A percentile compares a stretch with the other conserved stretches of the same genome.
Evolutionary conservation across 2,888 invertebrate genomes (phyloP).

Genomic region (Xylocampa areola): DNA sequence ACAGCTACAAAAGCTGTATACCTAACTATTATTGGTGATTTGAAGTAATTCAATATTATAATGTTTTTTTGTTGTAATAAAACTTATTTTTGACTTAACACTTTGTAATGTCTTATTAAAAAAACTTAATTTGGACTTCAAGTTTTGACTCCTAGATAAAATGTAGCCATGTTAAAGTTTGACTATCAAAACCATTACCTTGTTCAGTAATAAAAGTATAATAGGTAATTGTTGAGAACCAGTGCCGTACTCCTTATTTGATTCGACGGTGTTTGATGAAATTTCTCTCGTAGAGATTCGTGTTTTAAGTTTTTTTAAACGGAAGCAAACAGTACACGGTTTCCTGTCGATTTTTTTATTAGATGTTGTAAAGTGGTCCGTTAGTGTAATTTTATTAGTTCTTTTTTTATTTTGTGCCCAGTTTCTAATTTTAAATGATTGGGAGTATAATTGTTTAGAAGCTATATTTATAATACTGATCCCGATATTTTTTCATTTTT

Average conservation of each 20-base stretch:
- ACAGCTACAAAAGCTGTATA: too few relatives aligned
- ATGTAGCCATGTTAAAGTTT: too few relatives aligned
- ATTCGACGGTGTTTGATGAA: constrained; percentile 65
- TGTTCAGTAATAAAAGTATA: too few relatives aligned
- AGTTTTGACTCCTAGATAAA: too few relatives aligned
- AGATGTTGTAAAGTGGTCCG: constrained; percentile 61
- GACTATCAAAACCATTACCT: too few relatives aligned
- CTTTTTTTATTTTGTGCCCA: constrained; percentile 50
- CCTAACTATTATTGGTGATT: too few relatives aligned
- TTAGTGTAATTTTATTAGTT: constrained; percentile 71
- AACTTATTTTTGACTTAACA: too few relatives aligned
- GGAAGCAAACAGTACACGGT: constrained; percentile 77
- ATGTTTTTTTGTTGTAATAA: too few relatives aligned
- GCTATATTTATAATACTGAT: too few relatives aligned
- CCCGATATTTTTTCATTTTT: background rate
- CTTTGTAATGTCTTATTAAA: too few relatives aligned
- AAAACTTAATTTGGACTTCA: too few relatives aligned
- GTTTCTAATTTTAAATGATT: constrained; percentile 31
- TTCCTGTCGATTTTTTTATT: constrained; percentile 71
- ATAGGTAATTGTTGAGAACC: constrained; percentile 72
- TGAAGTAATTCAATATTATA: too few relatives aligned
- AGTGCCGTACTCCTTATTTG: constrained; percentile 63
- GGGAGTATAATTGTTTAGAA: constrained; percentile 12
- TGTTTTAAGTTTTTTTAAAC: constrained; percentile 69
- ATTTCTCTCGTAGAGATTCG: constrained; percentile 61